Conservation (phyloP, 2,797 vertebrate genomes). For the Peromyscus aztecus region DNA sequence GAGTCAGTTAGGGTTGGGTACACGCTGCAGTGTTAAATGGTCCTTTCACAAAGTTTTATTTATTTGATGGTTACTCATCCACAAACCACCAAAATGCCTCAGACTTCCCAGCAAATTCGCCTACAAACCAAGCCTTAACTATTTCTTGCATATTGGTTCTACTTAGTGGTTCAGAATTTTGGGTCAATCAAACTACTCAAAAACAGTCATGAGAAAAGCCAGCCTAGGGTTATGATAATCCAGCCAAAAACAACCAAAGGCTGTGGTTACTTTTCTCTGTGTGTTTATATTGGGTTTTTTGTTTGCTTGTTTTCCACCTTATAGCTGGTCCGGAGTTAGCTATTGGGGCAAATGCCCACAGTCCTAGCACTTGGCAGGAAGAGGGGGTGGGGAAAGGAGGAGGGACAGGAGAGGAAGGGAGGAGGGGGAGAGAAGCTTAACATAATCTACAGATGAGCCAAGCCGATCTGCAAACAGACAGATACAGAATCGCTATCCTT, state of each 20-base stretch:
- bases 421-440: not conserved
- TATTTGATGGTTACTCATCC: slow-evolving; percentile 28
- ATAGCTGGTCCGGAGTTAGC: slow-evolving; percentile 10
- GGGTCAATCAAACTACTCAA: slow-evolving; percentile 11
- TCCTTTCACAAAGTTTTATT: slow-evolving; percentile 67
- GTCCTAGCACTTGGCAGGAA: not conserved
- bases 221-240: not conserved
- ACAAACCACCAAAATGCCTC: slow-evolving; percentile 35
- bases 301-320: slow-evolving; percentile 33
- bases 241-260: slow-evolving; percentile 18
- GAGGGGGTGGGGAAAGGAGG: not conserved
- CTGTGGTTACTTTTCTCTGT: slow-evolving; percentile 30
- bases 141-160: slow-evolving; percentile 46
- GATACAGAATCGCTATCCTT: not conserved
- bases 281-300: not conserved
- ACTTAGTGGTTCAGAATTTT: slow-evolving; percentile 26
- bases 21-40: slow-evolving; percentile 16
- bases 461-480: not conserved
- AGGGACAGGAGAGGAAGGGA: not conserved
- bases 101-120: slow-evolving; percentile 35
- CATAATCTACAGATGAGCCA: not conserved
- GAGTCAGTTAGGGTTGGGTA: not conserved
- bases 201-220: slow-evolving; percentile 28
- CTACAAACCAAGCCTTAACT: slow-evolving; percentile 15
- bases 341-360: not conserved